Evolutionary conservation across 2,888 invertebrate species (phyloP), one percentile per base, ranked within the genome.

Genomic region (Caenorhabditis panamensis): DNA sequence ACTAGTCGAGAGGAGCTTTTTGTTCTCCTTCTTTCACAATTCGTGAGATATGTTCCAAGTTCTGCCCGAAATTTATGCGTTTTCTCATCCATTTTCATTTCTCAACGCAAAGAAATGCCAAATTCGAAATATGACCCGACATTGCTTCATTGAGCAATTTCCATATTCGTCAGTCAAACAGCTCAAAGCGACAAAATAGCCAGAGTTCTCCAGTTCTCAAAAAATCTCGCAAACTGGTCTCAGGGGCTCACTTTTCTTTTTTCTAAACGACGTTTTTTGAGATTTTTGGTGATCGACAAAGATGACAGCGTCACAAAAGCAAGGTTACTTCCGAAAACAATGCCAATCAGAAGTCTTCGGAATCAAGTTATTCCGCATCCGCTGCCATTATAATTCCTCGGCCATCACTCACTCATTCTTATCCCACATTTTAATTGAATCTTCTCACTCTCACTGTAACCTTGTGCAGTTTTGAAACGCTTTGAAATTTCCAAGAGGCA

Each of bases 81-180:
- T 53, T 53, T 13, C 41, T 2, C 11, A 11, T 41, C 13, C 31
- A 9, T 6, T 31, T 31, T 9, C 31, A 31, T 6, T 41, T 41
- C 13, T 13, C 41, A 11, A 36, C 6, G 47, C 18, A 47, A 31
- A 44, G 24, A 44, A 51, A 49, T 9, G 54, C 24, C 22, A 41
- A 41, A 41, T 58, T 28, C 22, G 73, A 73, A 73, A 73, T 73
- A n/a, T 59, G 64, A 73, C 64, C 62, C 26, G 64, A n/a, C 51
- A 53, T 36, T 73, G 73, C 64, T 64, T 73, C 56, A 73, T 64
- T 73, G 73, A 64, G 64, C 73, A 73, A 73, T 73, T 73, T 73
- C 56, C 58, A 63, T 72, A 72, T 72, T 58, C 56, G 62, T 22
- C 41, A 59, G n/a, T n/a, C n/a, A 31, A 31, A 31, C 31, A 9